phyloP scores from a whole-genome alignment of 2,113 vertebrate species.

The Nesoenas mayeri region DNA sequence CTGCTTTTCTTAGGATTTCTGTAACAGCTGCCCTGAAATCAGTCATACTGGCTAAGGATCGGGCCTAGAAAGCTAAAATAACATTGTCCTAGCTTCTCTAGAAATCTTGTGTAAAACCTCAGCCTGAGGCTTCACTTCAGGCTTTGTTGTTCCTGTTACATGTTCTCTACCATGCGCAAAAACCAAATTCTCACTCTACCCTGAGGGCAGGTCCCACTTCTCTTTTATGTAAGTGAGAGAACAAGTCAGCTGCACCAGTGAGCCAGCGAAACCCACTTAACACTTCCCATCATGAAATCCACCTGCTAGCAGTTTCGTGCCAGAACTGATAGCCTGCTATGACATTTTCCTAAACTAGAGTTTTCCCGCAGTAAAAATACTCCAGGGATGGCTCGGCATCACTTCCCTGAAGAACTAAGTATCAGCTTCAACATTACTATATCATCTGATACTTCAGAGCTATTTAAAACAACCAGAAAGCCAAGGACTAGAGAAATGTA shows the following conservation, averaged over 20 bases:
- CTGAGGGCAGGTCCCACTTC: background rate
- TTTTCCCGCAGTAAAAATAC: background rate
- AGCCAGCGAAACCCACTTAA: conserved; percentile 17
- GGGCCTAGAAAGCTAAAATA: background rate
- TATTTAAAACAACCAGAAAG: background rate
- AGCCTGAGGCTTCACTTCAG: background rate
- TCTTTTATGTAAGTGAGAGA: background rate
- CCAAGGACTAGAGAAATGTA: background rate
- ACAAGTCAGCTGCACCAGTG: background rate
- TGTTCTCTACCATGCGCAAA: background rate
- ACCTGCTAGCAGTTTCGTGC: conserved; percentile 32
- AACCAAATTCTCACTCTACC: background rate
- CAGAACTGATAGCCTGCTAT: conserved; percentile 21
- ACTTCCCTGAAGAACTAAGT: background rate
- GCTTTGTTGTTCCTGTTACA: background rate
- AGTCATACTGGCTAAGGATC: background rate
- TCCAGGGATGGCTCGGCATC: background rate
- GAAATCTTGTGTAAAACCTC: background rate
- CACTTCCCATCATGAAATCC: background rate
- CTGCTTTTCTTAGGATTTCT: background rate
- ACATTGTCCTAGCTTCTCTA: background rate
- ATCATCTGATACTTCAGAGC: background rate
- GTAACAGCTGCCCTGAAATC: background rate
- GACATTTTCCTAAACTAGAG: background rate
- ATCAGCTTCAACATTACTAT: background rate